Evolutionary conservation across 2,888 invertebrate genomes (phyloP), one percentile per base, ranked within the genome.

Genomic region (Norana najaformis): DNA sequence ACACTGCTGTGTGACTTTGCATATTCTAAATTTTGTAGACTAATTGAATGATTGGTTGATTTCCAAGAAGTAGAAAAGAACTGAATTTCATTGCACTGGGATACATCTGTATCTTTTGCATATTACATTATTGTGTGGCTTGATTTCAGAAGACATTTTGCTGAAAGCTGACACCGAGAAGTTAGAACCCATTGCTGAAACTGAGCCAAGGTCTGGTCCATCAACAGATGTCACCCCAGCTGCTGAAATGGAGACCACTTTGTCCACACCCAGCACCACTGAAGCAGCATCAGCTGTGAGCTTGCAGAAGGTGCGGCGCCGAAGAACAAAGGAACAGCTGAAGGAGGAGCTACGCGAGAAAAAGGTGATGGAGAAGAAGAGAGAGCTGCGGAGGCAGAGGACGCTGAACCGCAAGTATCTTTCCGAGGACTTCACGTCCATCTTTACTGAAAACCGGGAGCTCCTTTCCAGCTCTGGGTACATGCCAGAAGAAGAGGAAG

Each of bases 381-480:
- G 93, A 88, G 93, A 94, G 88, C 92, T 94, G 83, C 91, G 95
- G 69, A 91, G 95, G 35, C 94, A 94, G 90, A 93, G 95, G 88
- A 95, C 94, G 30, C 91, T 94, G 38, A 95, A 95, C 92, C 93
- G 93, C 88, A 93, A 94, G 91, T 95, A 95, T 91, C 92, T 94
- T 41, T 95, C 95, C 0, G 94, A 94, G 89, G 95, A 95, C 90
- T 95, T 94, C 92, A 93, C 93, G 30, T 94, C 94, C 6, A 94
- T 95, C 36, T 95, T 94, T 91, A 93, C 83, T 20, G 82, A 89
- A 23, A 89, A 88, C 30, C 82, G 83, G 0, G 53, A 89, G 4
- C 89, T 89, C 20, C 89, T 89, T 1, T 85, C 85, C 6, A 16
- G 85, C 23, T 85, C 35, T 35, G 85, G 85, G 0, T 85, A 36